Evolutionary conservation across 2,888 invertebrate species (phyloP), one percentile per base, ranked within the genome.

Genomic region (Palloptera scutellata): DNA sequence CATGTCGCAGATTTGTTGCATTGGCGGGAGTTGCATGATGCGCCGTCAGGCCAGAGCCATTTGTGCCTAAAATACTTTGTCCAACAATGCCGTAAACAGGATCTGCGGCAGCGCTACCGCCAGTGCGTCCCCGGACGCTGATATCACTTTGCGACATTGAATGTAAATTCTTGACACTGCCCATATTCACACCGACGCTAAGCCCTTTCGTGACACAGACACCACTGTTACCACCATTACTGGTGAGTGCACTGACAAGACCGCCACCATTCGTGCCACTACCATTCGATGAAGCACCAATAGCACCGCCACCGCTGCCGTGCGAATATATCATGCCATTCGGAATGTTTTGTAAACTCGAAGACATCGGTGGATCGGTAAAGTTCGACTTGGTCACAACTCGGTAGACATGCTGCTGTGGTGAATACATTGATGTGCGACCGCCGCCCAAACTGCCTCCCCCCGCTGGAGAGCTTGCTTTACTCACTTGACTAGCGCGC

Each of bases 271-370:
- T 77, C 8, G 74, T 75, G 4, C 71, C 67, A n/a, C 72, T 60
- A 8, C 75, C 73, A 42, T 75, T 73, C 41, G 73, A 74, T 58
- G 73, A 72, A 13, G 76, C 77, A 53, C 77, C 69, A 45, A 65
- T 67, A 15, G 67, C 66, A 17, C 71, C 63, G 12, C 61, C 67
- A 6, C 62, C 77, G 60, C 75, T 71, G 62, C 78, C 79, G 40
- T 79, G 76, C 30, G 76, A 77, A 74, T 84, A 84, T 70, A 83
- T 80, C 77, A 84, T 78, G 65, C 84, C 85, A 75, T 85, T 85
- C 48, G 85, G 84, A 76, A 85, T 85, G 76, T 83, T 85, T 75
- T 85, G 85, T 66, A 85, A 75, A 72, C 86, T 85, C 61, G 84
- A 83, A 51, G 85, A 85, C 81, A 85, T 84, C 10, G 83, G 79